Base-by-base conservation (phyloP, 1,140 invertebrate species). In the Helicoverpa armigera region DNA sequence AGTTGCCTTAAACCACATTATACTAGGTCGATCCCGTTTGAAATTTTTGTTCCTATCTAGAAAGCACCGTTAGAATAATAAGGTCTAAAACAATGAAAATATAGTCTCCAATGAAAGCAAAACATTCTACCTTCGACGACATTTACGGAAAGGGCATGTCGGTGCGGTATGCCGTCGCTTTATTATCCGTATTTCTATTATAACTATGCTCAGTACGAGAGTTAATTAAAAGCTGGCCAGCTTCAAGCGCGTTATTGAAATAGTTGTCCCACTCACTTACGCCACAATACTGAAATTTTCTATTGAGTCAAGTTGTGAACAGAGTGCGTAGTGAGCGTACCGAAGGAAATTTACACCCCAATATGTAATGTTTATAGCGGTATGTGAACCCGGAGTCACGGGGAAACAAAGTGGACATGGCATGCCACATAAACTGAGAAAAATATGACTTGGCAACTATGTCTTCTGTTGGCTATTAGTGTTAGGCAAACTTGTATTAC, bases 191-290 rank as follows among this genome's bases (percentile, higher is more conserved):
- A 58, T 58, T 56, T 58, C 70, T 43, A 73, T 58, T 35, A 73
- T 58, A 58, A 73, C 29, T 56, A 73, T 43, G 53, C 53, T 58
- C 48, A 73, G 53, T 11, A 58, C 3, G 53, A 58, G 70, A 58
- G 70, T 73, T 73, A 73, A 73, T 73, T 73, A 73, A 58, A 73
- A 63, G 73, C 73, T 76, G 11, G 58, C 56, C 48, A 43, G 58
- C 35, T 10, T 13, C 31, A 35, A 73, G 31, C 16, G 58, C 18
- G 75, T 54, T 78, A 78, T 78, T 78, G 61, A 78, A 78, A 78
- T 78, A 78, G 75, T 78, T 78, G 50, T 67, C 51, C 35, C 61
- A 50, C 63, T 78, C 50, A 67, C n/a, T 67, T 67, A n/a, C 58
- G 14, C 60, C 51, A 78, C 75, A 67, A 67, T 67, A 67, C 23